Conservation (phyloP, 2,797 vertebrate species). For the Orientallactaga sibirica region DNA sequence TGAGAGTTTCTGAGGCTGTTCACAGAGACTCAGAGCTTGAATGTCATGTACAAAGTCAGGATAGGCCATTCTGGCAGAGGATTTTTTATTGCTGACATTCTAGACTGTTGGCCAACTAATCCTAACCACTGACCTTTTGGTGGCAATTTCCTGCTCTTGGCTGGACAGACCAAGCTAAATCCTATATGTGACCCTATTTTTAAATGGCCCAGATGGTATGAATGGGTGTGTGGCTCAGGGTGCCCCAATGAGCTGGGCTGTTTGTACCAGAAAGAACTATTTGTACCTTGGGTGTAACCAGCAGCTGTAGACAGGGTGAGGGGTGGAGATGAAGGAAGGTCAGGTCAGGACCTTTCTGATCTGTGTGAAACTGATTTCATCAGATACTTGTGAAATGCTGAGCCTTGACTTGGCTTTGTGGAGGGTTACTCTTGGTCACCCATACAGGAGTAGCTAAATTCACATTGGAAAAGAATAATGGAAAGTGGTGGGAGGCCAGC, state of each 20-base stretch:
- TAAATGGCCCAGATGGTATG: constrained; percentile 71
- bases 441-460: background rate
- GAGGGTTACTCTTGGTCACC: background rate
- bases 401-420: background rate
- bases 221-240: constrained; percentile 58
- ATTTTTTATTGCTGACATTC: constrained; percentile 49
- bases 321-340: background rate
- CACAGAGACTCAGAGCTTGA: background rate
- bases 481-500: background rate
- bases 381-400: constrained; percentile 23
- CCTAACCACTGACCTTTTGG: constrained; percentile 72
- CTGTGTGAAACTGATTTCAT: constrained; percentile 11
- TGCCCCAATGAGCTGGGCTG: constrained; percentile 34
- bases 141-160: constrained; percentile 67
- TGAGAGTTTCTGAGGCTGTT: background rate
- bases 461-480: background rate
- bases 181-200: constrained; percentile 69
- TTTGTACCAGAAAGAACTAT: constrained; percentile 67
- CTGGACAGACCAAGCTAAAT: constrained; percentile 50
- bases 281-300: constrained; percentile 61
- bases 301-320: background rate
- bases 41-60: constrained; percentile 2
- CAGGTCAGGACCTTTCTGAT: background rate
- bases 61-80: constrained; percentile 19
- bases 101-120: constrained; percentile 32